A percentile compares a stretch with the other conserved stretches of the same genome.
phyloP scores from a whole-genome alignment of 92 coral and sea anemone species.

The Zoanthus gigantus region DNA sequence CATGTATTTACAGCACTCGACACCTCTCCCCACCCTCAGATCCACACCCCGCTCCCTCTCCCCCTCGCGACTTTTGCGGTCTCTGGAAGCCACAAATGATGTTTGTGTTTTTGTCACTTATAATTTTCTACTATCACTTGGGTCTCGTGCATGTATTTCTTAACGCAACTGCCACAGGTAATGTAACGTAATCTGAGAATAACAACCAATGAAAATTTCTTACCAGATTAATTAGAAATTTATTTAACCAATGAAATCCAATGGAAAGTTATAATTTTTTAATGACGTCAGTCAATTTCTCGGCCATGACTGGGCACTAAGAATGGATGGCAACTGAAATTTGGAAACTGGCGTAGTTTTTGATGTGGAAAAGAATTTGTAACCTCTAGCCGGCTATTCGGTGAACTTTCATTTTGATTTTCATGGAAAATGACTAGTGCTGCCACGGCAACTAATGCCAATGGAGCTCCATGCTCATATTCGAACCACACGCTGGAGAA shows the following conservation, averaged over 20 bases:
- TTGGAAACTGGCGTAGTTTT: constrained; percentile 12
- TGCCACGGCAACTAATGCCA: constrained; percentile 84
- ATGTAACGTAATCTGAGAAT: not conserved
- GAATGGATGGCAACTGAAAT: constrained; percentile 49
- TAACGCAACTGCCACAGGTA: not conserved
- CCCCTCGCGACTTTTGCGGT: no score
- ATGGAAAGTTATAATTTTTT: not conserved
- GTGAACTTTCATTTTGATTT: constrained; percentile 38
- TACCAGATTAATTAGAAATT: not conserved
- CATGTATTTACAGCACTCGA: no score
- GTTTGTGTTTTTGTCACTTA: no score
- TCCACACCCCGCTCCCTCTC: no score
- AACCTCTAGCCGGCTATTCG: constrained; percentile 49
- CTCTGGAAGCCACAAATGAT: no score
- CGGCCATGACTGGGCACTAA: constrained; percentile 44
- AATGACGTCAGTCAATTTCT: constrained; percentile 34
- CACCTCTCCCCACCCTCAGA: no score
- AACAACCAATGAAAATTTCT: not conserved
- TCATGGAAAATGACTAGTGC: constrained; percentile 74
- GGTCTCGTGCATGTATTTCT: no score
- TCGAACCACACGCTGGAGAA: constrained; percentile 98
- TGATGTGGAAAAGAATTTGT: constrained; percentile 24
- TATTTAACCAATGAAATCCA: constrained; percentile 18
- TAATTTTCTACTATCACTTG: no score
- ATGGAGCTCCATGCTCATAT: constrained; percentile 82